Evolutionary conservation across 2,888 invertebrate species (phyloP).

Genomic region (Biston stratarius): DNA sequence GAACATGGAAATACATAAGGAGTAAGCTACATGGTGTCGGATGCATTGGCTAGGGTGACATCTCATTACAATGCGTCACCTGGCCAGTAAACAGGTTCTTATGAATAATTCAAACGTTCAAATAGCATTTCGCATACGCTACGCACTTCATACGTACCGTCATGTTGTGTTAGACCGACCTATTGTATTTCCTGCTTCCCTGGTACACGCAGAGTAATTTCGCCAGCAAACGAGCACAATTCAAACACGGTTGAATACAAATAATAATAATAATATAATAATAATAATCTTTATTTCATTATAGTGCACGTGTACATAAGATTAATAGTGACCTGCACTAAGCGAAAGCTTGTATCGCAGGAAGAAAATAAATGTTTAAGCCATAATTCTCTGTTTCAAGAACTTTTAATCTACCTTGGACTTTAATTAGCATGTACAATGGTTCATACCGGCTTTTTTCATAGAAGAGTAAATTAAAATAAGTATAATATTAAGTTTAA

Average conservation of each 20-base stretch:
- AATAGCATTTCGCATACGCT: slow-evolving; percentile 32
- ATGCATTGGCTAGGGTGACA: slow-evolving; percentile 27
- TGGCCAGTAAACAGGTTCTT: slow-evolving; percentile 33
- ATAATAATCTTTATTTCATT: too few relatives aligned
- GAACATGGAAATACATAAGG: background rate
- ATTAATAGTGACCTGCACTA: too few relatives aligned
- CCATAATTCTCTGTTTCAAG: too few relatives aligned
- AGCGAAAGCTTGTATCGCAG: too few relatives aligned
- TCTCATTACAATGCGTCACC: slow-evolving; percentile 43
- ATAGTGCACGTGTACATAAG: too few relatives aligned
- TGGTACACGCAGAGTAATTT: slow-evolving; percentile 9
- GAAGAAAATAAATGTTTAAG: too few relatives aligned
- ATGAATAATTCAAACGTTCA: slow-evolving; percentile 46
- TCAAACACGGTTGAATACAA: background rate
- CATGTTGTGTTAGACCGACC: background rate
- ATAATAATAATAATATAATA: background rate
- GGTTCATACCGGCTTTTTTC: too few relatives aligned
- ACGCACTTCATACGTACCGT: background rate
- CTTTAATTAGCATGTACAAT: too few relatives aligned
- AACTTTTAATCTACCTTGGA: too few relatives aligned
- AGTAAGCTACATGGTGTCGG: slow-evolving; percentile 9
- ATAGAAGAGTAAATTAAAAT: too few relatives aligned
- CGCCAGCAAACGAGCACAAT: background rate
- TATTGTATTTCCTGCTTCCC: slow-evolving; percentile 22
- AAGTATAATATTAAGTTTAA: too few relatives aligned